Conservation (phyloP, 2,113 vertebrate genomes). For the Pseudopipra pipra region DNA sequence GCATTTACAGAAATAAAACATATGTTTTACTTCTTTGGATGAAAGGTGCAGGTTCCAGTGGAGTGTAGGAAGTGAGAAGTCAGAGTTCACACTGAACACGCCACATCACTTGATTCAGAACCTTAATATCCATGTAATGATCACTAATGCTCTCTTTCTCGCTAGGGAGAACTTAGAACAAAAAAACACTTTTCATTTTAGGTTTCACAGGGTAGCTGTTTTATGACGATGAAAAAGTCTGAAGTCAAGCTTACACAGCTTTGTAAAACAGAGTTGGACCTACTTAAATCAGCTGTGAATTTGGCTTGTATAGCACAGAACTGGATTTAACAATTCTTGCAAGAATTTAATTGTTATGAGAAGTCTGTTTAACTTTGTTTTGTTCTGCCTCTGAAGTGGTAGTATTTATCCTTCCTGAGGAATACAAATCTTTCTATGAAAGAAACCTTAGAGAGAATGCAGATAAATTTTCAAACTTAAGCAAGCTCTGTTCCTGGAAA, state of each 20-base stretch:
- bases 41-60: neutral
- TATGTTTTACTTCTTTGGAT: neutral
- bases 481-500: neutral
- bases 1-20: neutral
- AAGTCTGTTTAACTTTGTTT: neutral
- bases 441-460: neutral
- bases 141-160: neutral
- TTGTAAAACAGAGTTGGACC: neutral
- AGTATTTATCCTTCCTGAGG: neutral
- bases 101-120: neutral
- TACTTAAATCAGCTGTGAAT: neutral
- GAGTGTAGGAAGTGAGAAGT: neutral
- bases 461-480: neutral
- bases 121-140: neutral
- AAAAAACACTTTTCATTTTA: neutral
- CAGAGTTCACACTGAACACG: neutral
- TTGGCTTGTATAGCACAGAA: neutral
- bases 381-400: neutral
- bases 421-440: neutral
- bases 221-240: neutral
- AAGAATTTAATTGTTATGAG: neutral
- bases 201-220: neutral
- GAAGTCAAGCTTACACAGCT: neutral
- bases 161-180: neutral
- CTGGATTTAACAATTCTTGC: neutral